Conservation (phyloP, 1,140 invertebrate genomes). For the Drosophila kohkoa region DNA sequence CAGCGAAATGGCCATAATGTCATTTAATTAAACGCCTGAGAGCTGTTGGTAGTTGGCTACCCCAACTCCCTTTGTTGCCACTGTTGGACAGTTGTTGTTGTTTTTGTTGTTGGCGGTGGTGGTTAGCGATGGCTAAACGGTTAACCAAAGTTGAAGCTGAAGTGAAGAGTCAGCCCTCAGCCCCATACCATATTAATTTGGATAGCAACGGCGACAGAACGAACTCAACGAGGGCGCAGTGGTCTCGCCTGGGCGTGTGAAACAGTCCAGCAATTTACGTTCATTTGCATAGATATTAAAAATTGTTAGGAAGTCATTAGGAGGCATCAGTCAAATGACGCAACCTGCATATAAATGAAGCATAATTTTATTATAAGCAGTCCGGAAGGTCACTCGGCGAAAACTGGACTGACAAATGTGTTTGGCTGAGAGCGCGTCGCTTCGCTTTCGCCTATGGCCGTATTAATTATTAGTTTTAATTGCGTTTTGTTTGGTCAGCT, state of each 20-base stretch:
- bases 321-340: constrained; percentile 83
- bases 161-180: not conserved
- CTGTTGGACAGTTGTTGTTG: constrained; percentile 20
- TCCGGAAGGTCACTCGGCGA: constrained; percentile 50
- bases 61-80: constrained; percentile 2
- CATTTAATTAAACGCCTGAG: constrained; percentile 83
- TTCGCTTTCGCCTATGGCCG: constrained; percentile 54
- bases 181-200: constrained; percentile 3
- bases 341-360: constrained; percentile 82
- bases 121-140: constrained; percentile 75
- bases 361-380: constrained; percentile 80
- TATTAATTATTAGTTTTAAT: constrained; percentile 83
- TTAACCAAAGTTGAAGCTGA: constrained; percentile 69
- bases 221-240: not conserved
- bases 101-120: constrained; percentile 23
- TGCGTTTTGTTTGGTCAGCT: constrained; percentile 68
- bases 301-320: constrained; percentile 83
- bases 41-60: constrained; percentile 62
- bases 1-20: constrained; percentile 72
- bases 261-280: constrained; percentile 78
- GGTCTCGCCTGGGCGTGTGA: constrained; percentile 50
- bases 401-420: constrained; percentile 62
- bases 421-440: constrained; percentile 36
- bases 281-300: constrained; percentile 84
- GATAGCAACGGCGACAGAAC: not conserved